phyloP scores from a whole-genome alignment of 2,888 invertebrate genomes.

The Blastobasis adustella region DNA sequence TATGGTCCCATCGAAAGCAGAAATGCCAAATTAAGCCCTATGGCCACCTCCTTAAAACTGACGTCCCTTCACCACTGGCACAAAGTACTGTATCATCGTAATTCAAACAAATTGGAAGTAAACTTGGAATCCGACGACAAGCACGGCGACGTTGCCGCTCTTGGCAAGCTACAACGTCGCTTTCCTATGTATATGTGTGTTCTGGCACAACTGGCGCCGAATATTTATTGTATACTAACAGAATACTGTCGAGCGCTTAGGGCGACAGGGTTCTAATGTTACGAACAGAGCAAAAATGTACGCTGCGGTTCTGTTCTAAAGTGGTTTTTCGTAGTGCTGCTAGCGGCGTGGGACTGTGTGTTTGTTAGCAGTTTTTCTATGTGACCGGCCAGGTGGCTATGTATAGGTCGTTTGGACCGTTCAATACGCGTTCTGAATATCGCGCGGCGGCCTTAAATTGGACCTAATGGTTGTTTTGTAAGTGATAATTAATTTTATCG shows the following conservation, averaged over 20 bases:
- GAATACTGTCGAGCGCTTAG: conserved; percentile 63
- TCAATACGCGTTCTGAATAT: conserved; percentile 52
- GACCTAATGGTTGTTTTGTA: conserved; percentile 37
- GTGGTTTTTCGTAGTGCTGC: conserved; percentile 29
- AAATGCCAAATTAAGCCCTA: conserved; percentile 24
- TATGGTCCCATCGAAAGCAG: conserved; percentile 26
- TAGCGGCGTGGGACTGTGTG: conserved; percentile 33
- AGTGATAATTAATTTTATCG: conserved; percentile 47
- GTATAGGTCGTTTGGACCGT: conserved; percentile 61
- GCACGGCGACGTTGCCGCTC: conserved; percentile 66
- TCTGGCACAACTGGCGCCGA: conserved; percentile 72
- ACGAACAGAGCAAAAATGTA: conserved; percentile 26
- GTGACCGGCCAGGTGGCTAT: conserved; percentile 73
- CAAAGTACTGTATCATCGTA: conserved; percentile 40
- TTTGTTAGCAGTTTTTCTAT: conserved; percentile 53
- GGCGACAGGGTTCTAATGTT: conserved; percentile 57
- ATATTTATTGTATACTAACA: conserved; percentile 75
- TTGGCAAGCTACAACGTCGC: conserved; percentile 54
- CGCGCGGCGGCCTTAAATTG: conserved; percentile 48
- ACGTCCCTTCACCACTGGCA: conserved; percentile 2
- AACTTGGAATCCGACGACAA: conserved; percentile 60
- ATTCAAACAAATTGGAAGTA: conserved; percentile 39
- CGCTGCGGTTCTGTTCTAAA: conserved; percentile 33
- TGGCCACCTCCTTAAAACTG: conserved; percentile 1
- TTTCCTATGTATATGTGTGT: conserved; percentile 70